Evolutionary conservation across 2,113 vertebrate genomes (phyloP), one percentile per base, ranked within the genome.

Genomic region (Nettapus auritus): DNA sequence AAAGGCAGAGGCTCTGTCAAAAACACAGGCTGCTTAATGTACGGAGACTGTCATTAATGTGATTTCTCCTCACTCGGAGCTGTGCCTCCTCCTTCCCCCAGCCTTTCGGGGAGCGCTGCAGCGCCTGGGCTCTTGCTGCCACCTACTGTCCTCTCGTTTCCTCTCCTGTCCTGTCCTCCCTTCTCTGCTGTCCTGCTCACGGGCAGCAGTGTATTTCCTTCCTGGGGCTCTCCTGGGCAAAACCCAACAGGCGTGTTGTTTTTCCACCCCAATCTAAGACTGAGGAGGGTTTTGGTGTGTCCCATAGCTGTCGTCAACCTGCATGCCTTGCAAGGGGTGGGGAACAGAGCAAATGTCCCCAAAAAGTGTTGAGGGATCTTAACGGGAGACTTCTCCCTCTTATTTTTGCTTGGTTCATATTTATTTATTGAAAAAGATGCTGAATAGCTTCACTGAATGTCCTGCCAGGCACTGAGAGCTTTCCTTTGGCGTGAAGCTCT

Each of bases 81-180:
- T 11, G n/a, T 33, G 53, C 50, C 68, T 74, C 62, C 38, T 64
- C 38, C 62, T 64, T 64, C 62, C 62, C 36, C 38, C 62, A 64
- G 62, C 62, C 28, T 64, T 36, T 64, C 36, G 0, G 62, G 26
- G 62, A 64, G 62, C 18, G 28, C 31, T 8, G n/a, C 79, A 42
- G 80, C 64, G 36, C 11, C 73, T 63, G 89, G 84, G 88, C 86
- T 89, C 60, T 70, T 97, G 95, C 97, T 97, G 97, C 97, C 98
- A 97, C 83, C 98, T 98, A 94, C 90, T 91, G 97, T 91, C 89
- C 22, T 40, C 23, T 60, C 33, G 20, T 36, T 22, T 34, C 57
- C 19, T 59, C 21, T 34, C n/a, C 59, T 34, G 25, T 63, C 40
- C 28, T 28, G 26, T 64, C 62, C 26, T 29, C 62, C 36, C 34